A percentile compares a stretch with the other conserved stretches of the same genome.
Evolutionary conservation across 1,140 invertebrate species (phyloP).

Genomic region (Dysdera silvatica): DNA sequence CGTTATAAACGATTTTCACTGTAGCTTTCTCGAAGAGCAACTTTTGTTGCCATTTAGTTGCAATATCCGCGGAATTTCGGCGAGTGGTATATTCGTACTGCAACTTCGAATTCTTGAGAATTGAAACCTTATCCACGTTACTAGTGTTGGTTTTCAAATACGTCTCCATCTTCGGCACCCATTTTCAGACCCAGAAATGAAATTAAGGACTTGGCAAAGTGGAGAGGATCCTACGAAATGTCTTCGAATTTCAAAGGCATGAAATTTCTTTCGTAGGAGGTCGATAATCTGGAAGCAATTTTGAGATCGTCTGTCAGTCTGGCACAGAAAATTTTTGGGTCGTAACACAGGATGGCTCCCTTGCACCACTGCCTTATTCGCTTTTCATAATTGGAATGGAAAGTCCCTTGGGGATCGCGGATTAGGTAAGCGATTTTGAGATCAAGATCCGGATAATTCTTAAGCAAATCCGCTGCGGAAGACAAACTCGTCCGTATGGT

Average conservation of each 20-base stretch:
- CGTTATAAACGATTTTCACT: too few relatives aligned
- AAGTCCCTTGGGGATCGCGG: slow-evolving; percentile 72
- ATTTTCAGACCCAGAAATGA: slow-evolving; percentile 59
- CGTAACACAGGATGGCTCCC: slow-evolving; percentile 64
- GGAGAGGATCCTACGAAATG: slow-evolving; percentile 65
- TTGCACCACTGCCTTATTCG: slow-evolving; percentile 64
- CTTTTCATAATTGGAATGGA: slow-evolving; percentile 68
- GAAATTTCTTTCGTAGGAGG: slow-evolving; percentile 61
- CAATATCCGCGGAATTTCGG: too few relatives aligned
- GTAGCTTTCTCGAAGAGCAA: too few relatives aligned
- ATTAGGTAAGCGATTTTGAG: slow-evolving; percentile 68
- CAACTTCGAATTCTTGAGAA: too few relatives aligned
- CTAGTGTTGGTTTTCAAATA: slow-evolving; percentile 28
- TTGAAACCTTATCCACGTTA: too few relatives aligned
- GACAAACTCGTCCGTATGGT: slow-evolving; percentile 14
- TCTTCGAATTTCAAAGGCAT: slow-evolving; percentile 62
- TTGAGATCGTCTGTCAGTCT: slow-evolving; percentile 61
- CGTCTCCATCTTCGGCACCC: not conserved
- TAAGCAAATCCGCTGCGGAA: slow-evolving; percentile 7
- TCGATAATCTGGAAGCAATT: slow-evolving; percentile 57
- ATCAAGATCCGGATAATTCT: slow-evolving; percentile 18
- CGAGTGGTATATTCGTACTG: too few relatives aligned
- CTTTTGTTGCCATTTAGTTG: too few relatives aligned
- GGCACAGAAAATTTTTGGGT: slow-evolving; percentile 63
- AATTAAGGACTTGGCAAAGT: slow-evolving; percentile 58